Evolutionary conservation across 1,140 invertebrate species (phyloP).

Genomic region (Acyrthosiphon pisum): DNA sequence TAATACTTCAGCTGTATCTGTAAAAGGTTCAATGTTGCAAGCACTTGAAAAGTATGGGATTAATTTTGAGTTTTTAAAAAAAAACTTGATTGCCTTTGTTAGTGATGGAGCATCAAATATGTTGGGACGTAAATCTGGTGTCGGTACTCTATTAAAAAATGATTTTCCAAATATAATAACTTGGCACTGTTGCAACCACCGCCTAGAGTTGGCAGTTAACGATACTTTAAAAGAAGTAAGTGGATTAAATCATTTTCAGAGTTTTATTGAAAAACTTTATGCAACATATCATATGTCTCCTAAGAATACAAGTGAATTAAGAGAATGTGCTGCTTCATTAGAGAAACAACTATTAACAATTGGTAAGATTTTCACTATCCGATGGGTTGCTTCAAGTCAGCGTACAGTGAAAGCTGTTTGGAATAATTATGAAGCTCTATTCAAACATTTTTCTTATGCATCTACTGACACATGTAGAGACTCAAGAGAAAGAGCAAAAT

Average conservation of each 20-base stretch:
- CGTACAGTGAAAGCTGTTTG: background rate
- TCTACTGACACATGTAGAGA: constrained; percentile 29
- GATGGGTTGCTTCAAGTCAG: constrained; percentile 7
- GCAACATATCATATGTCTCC: background rate
- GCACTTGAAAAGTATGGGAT: too few species aligned
- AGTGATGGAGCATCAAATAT: constrained; percentile 27
- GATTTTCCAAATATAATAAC: too few species aligned
- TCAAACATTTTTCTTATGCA: constrained; percentile 17
- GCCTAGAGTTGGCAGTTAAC: background rate
- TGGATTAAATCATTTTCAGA: too few species aligned
- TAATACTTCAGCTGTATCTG: too few species aligned
- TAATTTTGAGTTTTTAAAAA: too few species aligned
- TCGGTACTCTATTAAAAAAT: background rate
- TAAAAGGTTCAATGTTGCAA: too few species aligned
- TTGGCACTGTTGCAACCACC: background rate
- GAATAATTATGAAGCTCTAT: constrained; percentile 1
- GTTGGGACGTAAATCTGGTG: background rate
- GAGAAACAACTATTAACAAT: background rate
- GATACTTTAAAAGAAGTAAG: background rate
- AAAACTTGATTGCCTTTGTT: too few species aligned
- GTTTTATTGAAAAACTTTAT: constrained; percentile 1
- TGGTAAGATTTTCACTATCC: constrained; percentile 13
- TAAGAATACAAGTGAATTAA: constrained; percentile 33
- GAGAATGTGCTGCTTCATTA: background rate
- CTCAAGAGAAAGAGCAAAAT: constrained; percentile 31